A percentile compares a stretch with the other conserved stretches of the same genome.
Conservation (phyloP, 2,113 vertebrate species). For the Marcusenius ussheri region DNA sequence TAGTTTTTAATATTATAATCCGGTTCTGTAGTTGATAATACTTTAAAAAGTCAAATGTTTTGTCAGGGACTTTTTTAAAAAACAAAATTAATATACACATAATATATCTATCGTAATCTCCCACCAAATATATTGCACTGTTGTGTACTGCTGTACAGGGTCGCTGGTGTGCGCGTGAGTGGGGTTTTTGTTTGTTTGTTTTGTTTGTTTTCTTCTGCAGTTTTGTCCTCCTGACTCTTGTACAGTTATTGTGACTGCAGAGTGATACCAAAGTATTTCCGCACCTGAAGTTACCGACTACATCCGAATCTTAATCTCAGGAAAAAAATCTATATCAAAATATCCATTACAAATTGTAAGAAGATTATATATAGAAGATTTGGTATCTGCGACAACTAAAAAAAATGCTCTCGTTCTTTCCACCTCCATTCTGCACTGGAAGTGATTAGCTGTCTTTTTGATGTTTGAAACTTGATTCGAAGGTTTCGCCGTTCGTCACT, state of each 20-base stretch:
- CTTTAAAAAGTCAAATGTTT: constrained; percentile 36
- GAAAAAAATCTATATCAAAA: constrained; percentile 46
- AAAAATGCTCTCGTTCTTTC: constrained; percentile 35
- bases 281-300: constrained; percentile 50
- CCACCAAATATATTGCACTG: constrained; percentile 72
- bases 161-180: constrained; percentile 45
- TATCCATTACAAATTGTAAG: constrained; percentile 11
- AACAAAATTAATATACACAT: constrained; percentile 46
- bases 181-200: constrained; percentile 10
- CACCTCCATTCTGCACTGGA: constrained; percentile 47
- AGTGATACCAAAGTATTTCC: constrained; percentile 70
- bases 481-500: constrained; percentile 42
- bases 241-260: constrained; percentile 40
- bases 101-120: constrained; percentile 52
- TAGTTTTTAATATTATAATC: constrained; percentile 57
- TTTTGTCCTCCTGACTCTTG: not conserved
- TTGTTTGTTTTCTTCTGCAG: not conserved
- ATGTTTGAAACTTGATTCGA: constrained; percentile 52
- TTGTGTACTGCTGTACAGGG: constrained; percentile 61
- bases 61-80: constrained; percentile 61
- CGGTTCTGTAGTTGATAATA: constrained; percentile 28
- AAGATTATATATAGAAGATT: not conserved
- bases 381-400: constrained; percentile 35
- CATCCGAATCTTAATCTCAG: constrained; percentile 62
- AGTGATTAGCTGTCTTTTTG: constrained; percentile 37